Base-by-base conservation (phyloP, 2,113 vertebrate species). In the Amia ocellicauda region DNA sequence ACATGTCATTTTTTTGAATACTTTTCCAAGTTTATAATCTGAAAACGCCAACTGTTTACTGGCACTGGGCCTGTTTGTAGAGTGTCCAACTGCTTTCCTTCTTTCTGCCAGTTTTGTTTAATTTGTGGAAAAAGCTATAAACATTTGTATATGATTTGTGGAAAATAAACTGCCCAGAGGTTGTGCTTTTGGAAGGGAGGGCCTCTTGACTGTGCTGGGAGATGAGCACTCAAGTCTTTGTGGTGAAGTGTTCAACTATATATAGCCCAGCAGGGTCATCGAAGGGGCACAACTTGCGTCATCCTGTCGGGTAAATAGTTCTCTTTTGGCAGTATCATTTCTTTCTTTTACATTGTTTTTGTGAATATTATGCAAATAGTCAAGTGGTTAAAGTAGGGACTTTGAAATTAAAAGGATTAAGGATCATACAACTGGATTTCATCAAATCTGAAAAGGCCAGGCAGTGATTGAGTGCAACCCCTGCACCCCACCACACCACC, bases 51-150 rank as follows among this genome's bases (percentile, higher is more conserved):
- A 56, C 55, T 63, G 70, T 54, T 61, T 73, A 58, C 60, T 70
- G 68, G 70, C 47, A 31, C 24, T 20, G 22, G 45, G 54, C 52
- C 66, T 42, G 57, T 62, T 65, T 63, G 55, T 66, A 56, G 58
- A 53, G 63, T 20, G 62, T 71, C 66, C 70, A 75, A 68, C 66
- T n/a, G 26, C 36, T 55, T 42, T 26, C 29, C 36, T 60, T 31
- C 42, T 50, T 17, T 29, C 56, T 52, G 60, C 58, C 67, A 70
- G 76, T 77, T 83, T 79, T 79, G 71, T 78, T 78, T 80, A 69
- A 75, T 78, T 80, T 78, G 72, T 78, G 78, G 64, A 76, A 80
- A 85, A 81, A 74, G 68, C 59, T 62, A 70, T 78, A 80, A 83
- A 83, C 72, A 64, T 69, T 76, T 78, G 78, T 74, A 47, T 69